Base-by-base conservation (phyloP, 2,888 invertebrate species). In the Tineola bisselliella region DNA sequence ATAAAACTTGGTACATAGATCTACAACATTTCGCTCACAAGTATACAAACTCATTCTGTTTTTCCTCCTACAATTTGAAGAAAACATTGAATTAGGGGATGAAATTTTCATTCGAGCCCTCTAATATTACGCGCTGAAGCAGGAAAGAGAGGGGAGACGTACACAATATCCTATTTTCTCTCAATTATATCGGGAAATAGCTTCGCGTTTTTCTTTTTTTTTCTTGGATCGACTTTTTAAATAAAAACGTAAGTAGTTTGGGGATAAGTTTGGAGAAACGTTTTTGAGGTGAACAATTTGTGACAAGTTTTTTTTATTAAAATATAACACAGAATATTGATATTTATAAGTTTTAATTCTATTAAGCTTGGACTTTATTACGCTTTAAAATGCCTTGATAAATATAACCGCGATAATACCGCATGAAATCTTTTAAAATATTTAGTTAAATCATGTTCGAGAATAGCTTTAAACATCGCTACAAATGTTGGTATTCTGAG, bases 161-260 rank as follows among this genome's bases (percentile, higher is more conserved):
- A 31, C 58, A 58, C 58, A 58, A 58, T 58, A 58, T 58, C 33
- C 31, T 58, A 58, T 58, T 58, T 58, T 58, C 58, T 33, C 58
- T 58, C 58, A 58, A 58, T 58, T 58, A 58, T 58, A 58, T 58
- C 58, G 58, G 58, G 58, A 58, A 58, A 58, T 58, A 58, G 58
- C 58, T 58, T 58, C 17, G 33, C 33, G 58, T 33, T 58, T 13
- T 33, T 54, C 25, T 54, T 58, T 54, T 12, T 54, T 58, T 33
- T 58, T 33, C 58, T 33, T 31, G 33, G 15, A 58, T 58, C 31
- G 31, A 33, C 58, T 58, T 58, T 58, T 58, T 33, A 58, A 58
- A 58, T 58, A 58, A 58, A 58, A 58, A 58, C 33, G 58, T 58
- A 58, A 58, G 58, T 58, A 58, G 56, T 56, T 56, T 19, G 25